Evolutionary conservation across 2,113 vertebrate genomes (phyloP).

Genomic region (Alaudala cheleensis): DNA sequence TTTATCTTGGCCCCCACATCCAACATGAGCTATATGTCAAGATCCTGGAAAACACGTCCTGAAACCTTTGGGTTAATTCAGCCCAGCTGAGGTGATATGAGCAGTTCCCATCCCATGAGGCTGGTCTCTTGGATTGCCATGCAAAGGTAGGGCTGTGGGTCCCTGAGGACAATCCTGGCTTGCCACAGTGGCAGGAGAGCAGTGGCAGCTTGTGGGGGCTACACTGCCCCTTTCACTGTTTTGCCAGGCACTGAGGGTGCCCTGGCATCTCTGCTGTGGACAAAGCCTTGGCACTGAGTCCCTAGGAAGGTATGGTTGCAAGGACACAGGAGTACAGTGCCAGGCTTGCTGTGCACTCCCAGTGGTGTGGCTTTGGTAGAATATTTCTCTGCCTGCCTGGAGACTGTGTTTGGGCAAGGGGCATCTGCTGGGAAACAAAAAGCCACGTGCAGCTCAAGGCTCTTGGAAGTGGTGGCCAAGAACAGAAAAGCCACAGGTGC

Average conservation of each 20-base stretch:
- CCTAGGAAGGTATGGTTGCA: background rate
- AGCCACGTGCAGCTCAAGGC: fast-evolving
- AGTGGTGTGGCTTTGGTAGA: background rate
- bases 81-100: background rate
- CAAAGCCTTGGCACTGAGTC: background rate
- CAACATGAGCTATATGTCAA: background rate
- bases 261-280: background rate
- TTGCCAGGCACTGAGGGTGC: background rate
- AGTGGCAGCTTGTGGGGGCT: background rate
- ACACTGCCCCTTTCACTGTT: fast-evolving
- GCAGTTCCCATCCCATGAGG: background rate
- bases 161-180: background rate
- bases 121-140: background rate
- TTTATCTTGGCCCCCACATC: background rate
- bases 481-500: background rate
- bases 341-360: background rate
- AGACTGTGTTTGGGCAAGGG: background rate
- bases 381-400: background rate
- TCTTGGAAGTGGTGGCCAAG: background rate
- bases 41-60: background rate
- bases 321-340: background rate
- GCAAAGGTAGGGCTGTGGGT: background rate
- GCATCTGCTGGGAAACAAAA: background rate
- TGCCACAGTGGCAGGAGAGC: background rate
- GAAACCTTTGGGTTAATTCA: background rate